phyloP scores from a whole-genome alignment of 2,797 vertebrate species.

The Myotis daubentonii region DNA sequence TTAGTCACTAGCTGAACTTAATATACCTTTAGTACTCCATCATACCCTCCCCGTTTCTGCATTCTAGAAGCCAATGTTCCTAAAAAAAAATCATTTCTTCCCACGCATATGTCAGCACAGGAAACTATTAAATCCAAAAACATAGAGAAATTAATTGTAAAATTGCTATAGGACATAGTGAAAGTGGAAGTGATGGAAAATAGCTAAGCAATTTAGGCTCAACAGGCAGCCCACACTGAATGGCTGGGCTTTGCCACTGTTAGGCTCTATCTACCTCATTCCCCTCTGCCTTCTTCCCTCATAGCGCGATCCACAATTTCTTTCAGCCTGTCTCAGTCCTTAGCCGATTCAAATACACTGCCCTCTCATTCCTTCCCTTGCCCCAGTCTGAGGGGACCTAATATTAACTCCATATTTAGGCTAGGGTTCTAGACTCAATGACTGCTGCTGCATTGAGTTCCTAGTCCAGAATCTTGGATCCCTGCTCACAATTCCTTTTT shows the following conservation, averaged over 20 bases:
- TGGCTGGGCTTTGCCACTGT: neutral
- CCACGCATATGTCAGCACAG: neutral
- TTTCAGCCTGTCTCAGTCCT: neutral
- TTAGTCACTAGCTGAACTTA: neutral
- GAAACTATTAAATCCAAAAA: constrained; percentile 23
- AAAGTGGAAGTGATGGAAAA: neutral
- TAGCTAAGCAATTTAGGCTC: neutral
- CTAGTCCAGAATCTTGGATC: neutral
- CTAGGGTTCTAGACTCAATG: neutral
- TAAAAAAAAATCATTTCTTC: constrained; percentile 37
- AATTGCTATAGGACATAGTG: neutral
- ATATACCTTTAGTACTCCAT: neutral
- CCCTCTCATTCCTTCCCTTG: neutral
- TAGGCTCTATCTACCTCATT: neutral
- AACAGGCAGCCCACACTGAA: neutral
- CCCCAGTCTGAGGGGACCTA: neutral
- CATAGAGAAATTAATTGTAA: constrained; percentile 4
- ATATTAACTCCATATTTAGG: neutral
- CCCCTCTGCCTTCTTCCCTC: neutral
- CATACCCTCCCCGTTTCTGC: neutral
- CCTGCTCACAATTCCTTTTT: neutral
- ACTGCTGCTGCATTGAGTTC: neutral
- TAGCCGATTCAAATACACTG: neutral
- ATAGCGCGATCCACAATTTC: neutral
- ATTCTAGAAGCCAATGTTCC: neutral